phyloP scores from a whole-genome alignment of 2,113 vertebrate species.

The Rostratula benghalensis region DNA sequence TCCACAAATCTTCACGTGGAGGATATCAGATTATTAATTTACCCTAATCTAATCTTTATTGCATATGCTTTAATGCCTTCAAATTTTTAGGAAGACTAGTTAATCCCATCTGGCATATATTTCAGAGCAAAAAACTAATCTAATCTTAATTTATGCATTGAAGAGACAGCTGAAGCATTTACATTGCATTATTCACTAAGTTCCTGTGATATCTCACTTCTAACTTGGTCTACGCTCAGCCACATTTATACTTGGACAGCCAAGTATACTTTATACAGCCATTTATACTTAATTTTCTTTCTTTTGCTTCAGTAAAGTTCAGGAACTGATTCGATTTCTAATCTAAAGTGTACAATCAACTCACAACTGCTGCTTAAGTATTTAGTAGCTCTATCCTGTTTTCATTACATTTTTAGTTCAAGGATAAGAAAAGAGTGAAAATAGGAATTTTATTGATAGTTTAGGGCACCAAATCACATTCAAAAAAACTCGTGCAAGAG shows the following conservation, averaged over 20 bases:
- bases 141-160: background rate
- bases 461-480: background rate
- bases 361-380: background rate
- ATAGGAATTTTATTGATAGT: background rate
- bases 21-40: background rate
- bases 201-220: background rate
- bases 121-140: background rate
- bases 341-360: background rate
- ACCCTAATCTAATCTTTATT: background rate
- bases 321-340: background rate
- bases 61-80: background rate
- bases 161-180: background rate
- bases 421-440: background rate
- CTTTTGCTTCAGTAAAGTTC: background rate
- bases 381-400: background rate
- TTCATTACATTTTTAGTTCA: background rate
- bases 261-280: too few relatives aligned
- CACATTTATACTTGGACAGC: background rate
- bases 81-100: background rate
- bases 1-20: background rate
- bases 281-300: background rate
- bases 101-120: background rate
- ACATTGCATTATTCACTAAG: background rate
- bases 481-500: background rate
- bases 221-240: background rate